Conservation (phyloP, 2,113 vertebrate species). For the Spermophilus dauricus region DNA sequence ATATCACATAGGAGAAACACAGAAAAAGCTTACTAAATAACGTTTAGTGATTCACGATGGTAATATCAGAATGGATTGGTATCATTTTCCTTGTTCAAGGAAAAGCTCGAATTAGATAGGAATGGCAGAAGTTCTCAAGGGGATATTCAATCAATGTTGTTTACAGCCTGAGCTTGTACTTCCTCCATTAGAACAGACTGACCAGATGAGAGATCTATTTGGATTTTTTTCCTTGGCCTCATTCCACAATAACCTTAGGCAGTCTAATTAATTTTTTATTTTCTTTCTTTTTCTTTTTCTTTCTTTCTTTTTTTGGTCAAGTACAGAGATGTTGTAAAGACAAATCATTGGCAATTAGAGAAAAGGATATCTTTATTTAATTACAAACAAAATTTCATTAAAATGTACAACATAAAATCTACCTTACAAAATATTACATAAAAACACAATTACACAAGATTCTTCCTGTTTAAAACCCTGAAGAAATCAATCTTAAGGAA, state of each 20-base stretch:
- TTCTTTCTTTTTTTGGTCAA: not conserved
- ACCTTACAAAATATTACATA: not conserved
- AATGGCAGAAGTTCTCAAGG: not conserved
- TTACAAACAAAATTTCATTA: not conserved
- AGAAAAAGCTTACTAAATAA: constrained; percentile 29
- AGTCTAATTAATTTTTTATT: constrained; percentile 13
- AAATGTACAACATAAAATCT: not conserved
- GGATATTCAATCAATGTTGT: not conserved
- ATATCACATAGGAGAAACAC: not conserved
- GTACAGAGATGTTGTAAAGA: not conserved
- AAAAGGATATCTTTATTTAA: not conserved
- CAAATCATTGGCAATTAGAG: not conserved
- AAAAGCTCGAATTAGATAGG: not conserved
- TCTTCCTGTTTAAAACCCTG: not conserved
- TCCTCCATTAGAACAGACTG: not conserved
- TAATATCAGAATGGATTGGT: constrained; percentile 11
- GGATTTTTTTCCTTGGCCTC: not conserved
- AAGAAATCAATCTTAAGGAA: not conserved
- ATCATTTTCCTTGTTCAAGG: constrained; percentile 30
- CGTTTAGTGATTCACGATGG: not conserved
- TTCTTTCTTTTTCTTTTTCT: not conserved
- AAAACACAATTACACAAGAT: not conserved
- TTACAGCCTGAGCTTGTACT: not conserved
- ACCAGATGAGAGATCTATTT: not conserved
- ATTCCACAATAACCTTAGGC: not conserved